Base-by-base conservation (phyloP, 2,888 invertebrate species). In the Pteria penguin region DNA sequence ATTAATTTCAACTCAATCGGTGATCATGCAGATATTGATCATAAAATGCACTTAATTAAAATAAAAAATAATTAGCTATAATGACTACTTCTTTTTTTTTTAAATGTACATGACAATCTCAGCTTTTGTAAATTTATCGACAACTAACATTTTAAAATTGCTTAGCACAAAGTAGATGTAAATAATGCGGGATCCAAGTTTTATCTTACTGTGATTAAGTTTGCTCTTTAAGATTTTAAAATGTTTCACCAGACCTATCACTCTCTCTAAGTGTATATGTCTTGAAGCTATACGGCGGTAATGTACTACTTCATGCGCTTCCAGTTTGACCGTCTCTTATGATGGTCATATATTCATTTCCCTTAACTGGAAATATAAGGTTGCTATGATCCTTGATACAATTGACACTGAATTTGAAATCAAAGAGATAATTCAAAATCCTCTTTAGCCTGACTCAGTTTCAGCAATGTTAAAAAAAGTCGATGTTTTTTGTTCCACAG, bases 291-390 rank as follows among this genome's bases (percentile, higher is more conserved):
- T 69, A n/a, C 75, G 61, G n/a, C 76, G 69, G 74, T 81, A 72
- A 31, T 70, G 52, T 18, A 80, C 74, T 31, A 82, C 80, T 45
- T 76, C 70, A 36, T 73, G 65, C 32, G 75, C 74, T 52, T 83
- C 79, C 11, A 82, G 69, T 58, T 83, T 11, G 4, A 81, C 58
- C n/a, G 69, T 33, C 29, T 72, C 72, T 32, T 70, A 60, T 24
- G 54, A 52, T 31, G 80, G 84, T 83, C 83, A 84, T 14, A 77
- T 69, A 58, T 84, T 68, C 18, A 83, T 68, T 68, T 80, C 80
- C 27, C 69, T 76, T n/a, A 78, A 52, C 58, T 83, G 82, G 52
- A 68, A 79, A 22, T 76, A 80, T 54, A 83, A 84, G 22, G 76
- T 80, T 4, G 55, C 31, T n/a, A 81, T 63, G n/a, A 82, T 60